Conservation (phyloP, 2,888 invertebrate species). For the Sphaerophoria taeniata region DNA sequence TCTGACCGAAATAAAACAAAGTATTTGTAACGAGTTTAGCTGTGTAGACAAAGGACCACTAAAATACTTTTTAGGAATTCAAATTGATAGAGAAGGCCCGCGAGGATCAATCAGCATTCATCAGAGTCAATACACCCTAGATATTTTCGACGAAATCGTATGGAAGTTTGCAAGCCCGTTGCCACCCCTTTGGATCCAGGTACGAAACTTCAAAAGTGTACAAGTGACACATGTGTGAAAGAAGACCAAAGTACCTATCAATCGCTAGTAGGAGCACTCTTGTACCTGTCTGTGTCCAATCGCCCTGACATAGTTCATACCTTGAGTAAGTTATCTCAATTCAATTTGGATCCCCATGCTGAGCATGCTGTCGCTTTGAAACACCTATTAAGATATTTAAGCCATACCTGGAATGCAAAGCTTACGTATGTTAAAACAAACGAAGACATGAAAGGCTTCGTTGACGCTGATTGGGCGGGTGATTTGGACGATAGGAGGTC, state of each 20-base stretch:
- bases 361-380: conserved; percentile 66
- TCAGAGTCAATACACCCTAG: conserved; percentile 37
- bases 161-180: conserved; percentile 53
- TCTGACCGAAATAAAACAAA: not conserved
- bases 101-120: conserved; percentile 37
- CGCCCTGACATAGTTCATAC: conserved; percentile 72
- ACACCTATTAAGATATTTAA: conserved; percentile 51
- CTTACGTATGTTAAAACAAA: conserved; percentile 15
- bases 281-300: conserved; percentile 27
- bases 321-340: conserved; percentile 65
- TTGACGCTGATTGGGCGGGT: conserved; percentile 65
- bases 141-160: conserved; percentile 30
- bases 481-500: conserved; percentile 38
- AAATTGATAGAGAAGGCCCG: conserved; percentile 43
- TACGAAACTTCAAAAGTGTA: conserved; percentile 34
- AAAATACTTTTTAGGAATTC: conserved; percentile 49
- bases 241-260: conserved; percentile 47
- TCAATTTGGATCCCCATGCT: conserved; percentile 67
- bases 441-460: conserved; percentile 27
- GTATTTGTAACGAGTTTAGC: not conserved
- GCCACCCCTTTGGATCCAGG: conserved; percentile 50
- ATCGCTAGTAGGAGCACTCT: conserved; percentile 48
- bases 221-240: conserved; percentile 3
- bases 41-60: conserved; percentile 13
- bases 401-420: not conserved